These are phyloP conservation scores for Vireo altiloquus DNA, from an alignment of 2,113 vertebrate genomes.

Conservation along the genomic window DNA sequence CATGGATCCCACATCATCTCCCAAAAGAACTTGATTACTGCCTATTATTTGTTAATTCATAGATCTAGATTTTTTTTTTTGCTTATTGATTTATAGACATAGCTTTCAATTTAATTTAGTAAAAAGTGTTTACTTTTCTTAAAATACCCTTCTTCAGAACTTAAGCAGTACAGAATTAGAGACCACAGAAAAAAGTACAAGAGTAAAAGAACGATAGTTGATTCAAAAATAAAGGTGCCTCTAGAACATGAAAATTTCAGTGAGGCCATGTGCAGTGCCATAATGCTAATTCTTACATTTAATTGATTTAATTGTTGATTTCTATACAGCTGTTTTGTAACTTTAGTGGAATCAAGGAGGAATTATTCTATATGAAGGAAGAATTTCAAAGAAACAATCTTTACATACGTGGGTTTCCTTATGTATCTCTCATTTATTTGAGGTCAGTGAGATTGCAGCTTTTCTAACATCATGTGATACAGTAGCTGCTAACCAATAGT, in stretches of 20 bases:
- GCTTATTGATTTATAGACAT: neutral
- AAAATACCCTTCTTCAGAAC: neutral
- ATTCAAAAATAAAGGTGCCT: neutral
- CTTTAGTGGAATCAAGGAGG: neutral
- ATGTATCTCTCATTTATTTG: neutral
- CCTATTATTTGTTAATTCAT: neutral
- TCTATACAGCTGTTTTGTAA: neutral
- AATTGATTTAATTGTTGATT: neutral
- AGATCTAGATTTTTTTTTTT: neutral
- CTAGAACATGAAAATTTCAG: neutral
- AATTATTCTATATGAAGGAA: neutral
- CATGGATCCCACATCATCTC: neutral
- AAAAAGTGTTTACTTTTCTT: neutral
- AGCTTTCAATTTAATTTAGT: neutral
- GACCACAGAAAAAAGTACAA: neutral
- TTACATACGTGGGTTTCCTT: neutral
- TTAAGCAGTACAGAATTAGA: neutral
- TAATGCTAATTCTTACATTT: neutral
- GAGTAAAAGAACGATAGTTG: neutral
- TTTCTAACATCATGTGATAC: neutral
- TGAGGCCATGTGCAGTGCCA: neutral
- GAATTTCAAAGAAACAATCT: neutral
- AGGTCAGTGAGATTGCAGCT: neutral
- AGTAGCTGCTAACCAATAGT: slow-evolving; percentile 6
- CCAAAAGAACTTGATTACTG: neutral